These are phyloP conservation scores for Gobius niger DNA, from an alignment of 2,113 vertebrate species.

Conservation along the genomic window DNA sequence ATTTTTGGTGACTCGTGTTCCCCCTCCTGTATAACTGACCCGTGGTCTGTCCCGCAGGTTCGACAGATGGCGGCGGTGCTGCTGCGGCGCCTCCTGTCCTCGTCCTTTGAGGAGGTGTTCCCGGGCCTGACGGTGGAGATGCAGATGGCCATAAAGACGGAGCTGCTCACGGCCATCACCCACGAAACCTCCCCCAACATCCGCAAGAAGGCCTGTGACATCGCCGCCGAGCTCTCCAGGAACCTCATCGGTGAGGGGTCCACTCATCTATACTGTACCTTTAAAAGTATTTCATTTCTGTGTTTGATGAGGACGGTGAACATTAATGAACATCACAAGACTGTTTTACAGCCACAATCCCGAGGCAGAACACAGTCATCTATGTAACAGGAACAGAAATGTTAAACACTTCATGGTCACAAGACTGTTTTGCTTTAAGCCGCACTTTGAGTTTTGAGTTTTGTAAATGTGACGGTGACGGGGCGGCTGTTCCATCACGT, in stretches of 20 bases:
- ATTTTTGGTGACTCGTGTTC: too few species aligned
- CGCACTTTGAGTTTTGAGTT: too few species aligned
- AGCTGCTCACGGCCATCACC: conserved; percentile 90
- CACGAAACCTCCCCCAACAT: conserved; percentile 86
- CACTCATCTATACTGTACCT: too few species aligned
- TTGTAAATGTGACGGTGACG: too few species aligned
- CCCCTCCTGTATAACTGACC: background rate
- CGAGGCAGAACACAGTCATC: too few species aligned
- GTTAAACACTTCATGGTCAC: too few species aligned
- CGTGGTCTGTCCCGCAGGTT: conserved; percentile 73
- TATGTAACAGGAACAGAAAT: too few species aligned
- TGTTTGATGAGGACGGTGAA: background rate
- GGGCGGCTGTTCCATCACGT: too few species aligned
- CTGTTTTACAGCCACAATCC: too few species aligned
- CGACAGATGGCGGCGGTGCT: conserved; percentile 97
- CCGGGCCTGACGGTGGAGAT: conserved; percentile 86
- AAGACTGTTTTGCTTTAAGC: too few species aligned
- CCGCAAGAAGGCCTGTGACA: conserved; percentile 95
- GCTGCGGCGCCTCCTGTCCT: conserved; percentile 90
- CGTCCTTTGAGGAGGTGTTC: conserved; percentile 96
- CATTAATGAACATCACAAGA: too few species aligned
- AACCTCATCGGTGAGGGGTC: conserved; percentile 94
- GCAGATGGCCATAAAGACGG: conserved; percentile 90
- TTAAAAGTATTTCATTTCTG: background rate
- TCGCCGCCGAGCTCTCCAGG: conserved; percentile 92